Evolutionary conservation across 2,888 invertebrate species (phyloP), one percentile per base, ranked within the genome.

Genomic region (Orthonevra nobilis): DNA sequence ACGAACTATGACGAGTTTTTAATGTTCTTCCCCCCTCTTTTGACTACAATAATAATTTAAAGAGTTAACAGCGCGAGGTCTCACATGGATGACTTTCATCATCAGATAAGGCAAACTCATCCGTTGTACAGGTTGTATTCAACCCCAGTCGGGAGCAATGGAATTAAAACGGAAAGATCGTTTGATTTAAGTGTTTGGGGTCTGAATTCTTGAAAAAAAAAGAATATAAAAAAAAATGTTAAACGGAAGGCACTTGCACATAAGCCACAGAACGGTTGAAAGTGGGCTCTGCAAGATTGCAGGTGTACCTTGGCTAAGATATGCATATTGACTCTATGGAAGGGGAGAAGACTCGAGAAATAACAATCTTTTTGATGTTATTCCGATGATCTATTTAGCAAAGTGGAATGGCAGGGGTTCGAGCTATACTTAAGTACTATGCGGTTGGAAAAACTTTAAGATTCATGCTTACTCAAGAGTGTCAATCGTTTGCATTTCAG

Each of bases 1-100:
- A 48, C 28, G 28, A 58, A 46, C 70, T 64, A 77, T 77, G 77
- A 79, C 73, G 79, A 79, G 46, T 60, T 73, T 79, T 79, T 79
- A 79, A 79, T 79, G 73, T 66, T 56, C 61, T 56, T 30, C 36
- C 68, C 50, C n/a, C n/a, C n/a, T n/a, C n/a, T n/a, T n/a, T n/a
- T n/a, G n/a, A n/a, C n/a, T n/a, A n/a, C n/a, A n/a, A 56, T 42
- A 61, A 68, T 54, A 61, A 68, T 79, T 66, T 52, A 32, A 54
- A 54, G n/a, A n/a, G 68, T 68, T 68, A 75, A 75, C 68, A 69
- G 68, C 72, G n/a, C n/a, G 19, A 44, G 54, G 79, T 79, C 73
- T 79, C 79, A 79, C 79, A 73, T 79, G 72, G 79, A 68, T 73
- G 79, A 68, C 66, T 66, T 38, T 3, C 28, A 61, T 42, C 66